A percentile compares a stretch with the other conserved stretches of the same genome.
These are phyloP conservation scores for Miltochrista miniata DNA, from an alignment of 2,888 invertebrate species.

Conservation along the genomic window DNA sequence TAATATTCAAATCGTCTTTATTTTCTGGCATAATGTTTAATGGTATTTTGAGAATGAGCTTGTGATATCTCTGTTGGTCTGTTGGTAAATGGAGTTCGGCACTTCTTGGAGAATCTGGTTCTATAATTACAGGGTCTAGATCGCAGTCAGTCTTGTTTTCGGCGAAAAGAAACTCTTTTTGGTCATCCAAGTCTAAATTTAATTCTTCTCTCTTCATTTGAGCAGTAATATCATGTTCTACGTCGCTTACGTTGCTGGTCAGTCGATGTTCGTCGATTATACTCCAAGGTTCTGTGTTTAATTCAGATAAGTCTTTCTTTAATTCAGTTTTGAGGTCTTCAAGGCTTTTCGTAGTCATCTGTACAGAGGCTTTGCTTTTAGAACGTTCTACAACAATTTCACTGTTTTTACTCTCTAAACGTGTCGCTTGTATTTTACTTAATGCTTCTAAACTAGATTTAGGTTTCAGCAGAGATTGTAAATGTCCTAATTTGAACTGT, in stretches of 20 bases:
- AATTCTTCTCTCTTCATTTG: constrained; percentile 11
- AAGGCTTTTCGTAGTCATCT: constrained; percentile 13
- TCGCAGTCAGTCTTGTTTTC: constrained; percentile 23
- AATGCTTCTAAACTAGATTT: constrained; percentile 56
- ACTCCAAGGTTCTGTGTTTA: constrained; percentile 27
- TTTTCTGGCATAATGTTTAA: constrained; percentile 57
- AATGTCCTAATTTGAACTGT: constrained; percentile 67
- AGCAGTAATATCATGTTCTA: constrained; percentile 9
- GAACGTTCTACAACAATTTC: constrained; percentile 24
- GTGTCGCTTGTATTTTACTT: constrained; percentile 37
- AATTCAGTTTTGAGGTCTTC: constrained; percentile 6
- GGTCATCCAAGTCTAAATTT: constrained; percentile 7
- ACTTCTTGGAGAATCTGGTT: constrained; percentile 35
- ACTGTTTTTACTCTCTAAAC: constrained; percentile 16
- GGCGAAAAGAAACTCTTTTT: constrained; percentile 15
- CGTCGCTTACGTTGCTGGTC: background rate
- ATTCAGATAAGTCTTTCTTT: constrained; percentile 9
- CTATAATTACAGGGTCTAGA: constrained; percentile 35
- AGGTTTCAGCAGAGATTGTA: constrained; percentile 61
- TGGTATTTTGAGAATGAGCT: constrained; percentile 62
- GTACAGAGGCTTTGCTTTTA: constrained; percentile 16
- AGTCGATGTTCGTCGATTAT: constrained; percentile 7
- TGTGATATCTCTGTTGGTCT: constrained; percentile 44
- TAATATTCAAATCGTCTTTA: constrained; percentile 65
- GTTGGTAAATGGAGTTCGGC: constrained; percentile 19